Percentiles rank a stretch among this genome's conserved stretches.
phyloP scores from a whole-genome alignment of 2,113 vertebrate genomes.

The Lepus europaeus region DNA sequence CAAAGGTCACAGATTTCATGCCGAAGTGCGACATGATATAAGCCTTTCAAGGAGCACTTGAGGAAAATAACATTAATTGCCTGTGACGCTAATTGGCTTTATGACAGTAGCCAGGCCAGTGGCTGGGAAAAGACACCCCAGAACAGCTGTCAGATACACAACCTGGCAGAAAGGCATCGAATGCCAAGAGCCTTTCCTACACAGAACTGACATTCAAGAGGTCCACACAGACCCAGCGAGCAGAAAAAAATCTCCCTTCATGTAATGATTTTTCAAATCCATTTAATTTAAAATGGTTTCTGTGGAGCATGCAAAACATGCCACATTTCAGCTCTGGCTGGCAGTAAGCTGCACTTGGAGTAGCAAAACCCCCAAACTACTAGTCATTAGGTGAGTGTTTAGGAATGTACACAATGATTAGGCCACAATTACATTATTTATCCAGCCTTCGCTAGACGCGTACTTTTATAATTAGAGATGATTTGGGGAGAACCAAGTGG shows the following conservation, averaged over 20 bases:
- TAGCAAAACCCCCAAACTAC: not conserved
- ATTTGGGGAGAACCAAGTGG: conserved; percentile 21
- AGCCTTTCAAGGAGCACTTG: conserved; percentile 82
- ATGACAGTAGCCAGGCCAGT: conserved; percentile 80
- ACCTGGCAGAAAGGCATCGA: conserved; percentile 83
- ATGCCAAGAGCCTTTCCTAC: conserved; percentile 70
- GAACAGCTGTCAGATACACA: conserved; percentile 88
- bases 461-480: conserved; percentile 48
- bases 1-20: conserved; percentile 87
- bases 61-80: conserved; percentile 88
- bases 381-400: conserved; percentile 42
- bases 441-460: not conserved
- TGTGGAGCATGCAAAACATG: conserved; percentile 66
- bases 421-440: conserved; percentile 20
- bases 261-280: conserved; percentile 76
- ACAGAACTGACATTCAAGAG: conserved; percentile 79
- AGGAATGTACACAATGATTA: conserved; percentile 31
- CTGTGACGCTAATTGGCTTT: conserved; percentile 88
- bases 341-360: conserved; percentile 1
- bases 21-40: conserved; percentile 79
- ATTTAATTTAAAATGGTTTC: conserved; percentile 81
- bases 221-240: conserved; percentile 58
- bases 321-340: not conserved
- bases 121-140: conserved; percentile 84
- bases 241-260: conserved; percentile 73